Evolutionary conservation across 1,140 invertebrate species (phyloP).

Genomic region (Ooceraea biroi): DNA sequence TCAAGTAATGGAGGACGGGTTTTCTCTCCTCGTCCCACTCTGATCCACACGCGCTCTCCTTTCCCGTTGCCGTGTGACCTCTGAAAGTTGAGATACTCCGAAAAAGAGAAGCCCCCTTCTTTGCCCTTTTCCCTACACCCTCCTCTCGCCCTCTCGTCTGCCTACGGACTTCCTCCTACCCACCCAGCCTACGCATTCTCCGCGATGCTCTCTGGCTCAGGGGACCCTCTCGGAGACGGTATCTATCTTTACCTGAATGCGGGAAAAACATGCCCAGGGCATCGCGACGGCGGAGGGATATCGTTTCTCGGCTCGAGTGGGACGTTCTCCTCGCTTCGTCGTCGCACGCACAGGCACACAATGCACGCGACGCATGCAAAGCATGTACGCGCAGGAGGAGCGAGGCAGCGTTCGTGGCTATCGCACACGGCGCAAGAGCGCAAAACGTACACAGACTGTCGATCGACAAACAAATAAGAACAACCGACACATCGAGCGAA

Average conservation of each 20-base stretch:
- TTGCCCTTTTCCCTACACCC: not conserved
- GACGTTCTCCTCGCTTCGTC: conserved; percentile 33
- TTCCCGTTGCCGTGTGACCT: conserved; percentile 70
- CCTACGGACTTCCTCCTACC: not conserved
- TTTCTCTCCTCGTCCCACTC: conserved; percentile 73
- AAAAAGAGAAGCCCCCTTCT: conserved; percentile 59
- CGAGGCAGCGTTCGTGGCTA: conserved; percentile 2
- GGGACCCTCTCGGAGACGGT: not conserved
- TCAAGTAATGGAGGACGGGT: conserved; percentile 84
- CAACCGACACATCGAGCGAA: conserved; percentile 60
- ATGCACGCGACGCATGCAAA: conserved; percentile 14
- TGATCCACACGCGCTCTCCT: conserved; percentile 56
- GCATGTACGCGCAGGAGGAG: not conserved
- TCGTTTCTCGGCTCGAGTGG: conserved; percentile 26
- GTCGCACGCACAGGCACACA: conserved; percentile 46
- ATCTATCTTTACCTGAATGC: conserved; percentile 80
- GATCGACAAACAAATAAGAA: conserved; percentile 10
- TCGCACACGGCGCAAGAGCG: not conserved
- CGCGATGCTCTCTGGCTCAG: conserved; percentile 24
- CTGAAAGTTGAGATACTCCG: conserved; percentile 67
- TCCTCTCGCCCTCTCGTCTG: too few relatives aligned
- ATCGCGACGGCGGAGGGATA: conserved; percentile 70
- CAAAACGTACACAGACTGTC: conserved; percentile 9
- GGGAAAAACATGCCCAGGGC: conserved; percentile 79
- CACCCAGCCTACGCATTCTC: conserved; percentile 11